Base-by-base conservation (phyloP, 2,797 vertebrate species). In the Cephalopachus bancanus region DNA sequence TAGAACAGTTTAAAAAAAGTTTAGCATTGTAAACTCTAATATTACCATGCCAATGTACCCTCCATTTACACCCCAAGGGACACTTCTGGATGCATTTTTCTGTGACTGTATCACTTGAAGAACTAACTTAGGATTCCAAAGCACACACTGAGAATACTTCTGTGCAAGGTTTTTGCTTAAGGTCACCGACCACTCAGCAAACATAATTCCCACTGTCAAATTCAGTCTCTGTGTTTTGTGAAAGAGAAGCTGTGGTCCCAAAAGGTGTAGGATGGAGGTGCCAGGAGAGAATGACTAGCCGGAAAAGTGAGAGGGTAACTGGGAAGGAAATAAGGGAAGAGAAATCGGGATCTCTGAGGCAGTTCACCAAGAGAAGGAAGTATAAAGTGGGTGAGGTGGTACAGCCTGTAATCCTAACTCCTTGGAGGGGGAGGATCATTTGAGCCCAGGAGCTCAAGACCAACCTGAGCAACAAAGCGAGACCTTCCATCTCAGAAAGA, bases 71-170 rank as follows among this genome's bases (percentile, higher is more conserved):
- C 26, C 71, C 87, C 76, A 89, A 2, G 53, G 37, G 94, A 93
- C 60, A 80, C 55, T 81, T 85, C 60, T 71, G 62, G 72, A 81
- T 80, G 74, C 60, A 16, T 78, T 75, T 92, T 83, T 87, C 86
- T 93, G 33, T 89, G 78, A 91, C 22, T 79, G 2, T 51, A 92
- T 72, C 83, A 88, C 81, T 53, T 87, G 37, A 37, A 37, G 44
- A 15, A 87, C 71, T 89, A 92, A 81, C 44, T 26, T 59, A 84
- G 93, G 93, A 94, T 20, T 81, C 71, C 51, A 95, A 89, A 83
- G 14, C n/a, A 81, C 80, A 93, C n/a, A 74, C 53, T 94, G 53
- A 80, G 62, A 84, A 87, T n/a, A 84, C 22, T 74, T 81, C 44
- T 88, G 7, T 90, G 81, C 80, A 71, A 92, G 37, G 80, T 24